Conservation (phyloP, 92 coral and sea anemone species). For the Porites rus region DNA sequence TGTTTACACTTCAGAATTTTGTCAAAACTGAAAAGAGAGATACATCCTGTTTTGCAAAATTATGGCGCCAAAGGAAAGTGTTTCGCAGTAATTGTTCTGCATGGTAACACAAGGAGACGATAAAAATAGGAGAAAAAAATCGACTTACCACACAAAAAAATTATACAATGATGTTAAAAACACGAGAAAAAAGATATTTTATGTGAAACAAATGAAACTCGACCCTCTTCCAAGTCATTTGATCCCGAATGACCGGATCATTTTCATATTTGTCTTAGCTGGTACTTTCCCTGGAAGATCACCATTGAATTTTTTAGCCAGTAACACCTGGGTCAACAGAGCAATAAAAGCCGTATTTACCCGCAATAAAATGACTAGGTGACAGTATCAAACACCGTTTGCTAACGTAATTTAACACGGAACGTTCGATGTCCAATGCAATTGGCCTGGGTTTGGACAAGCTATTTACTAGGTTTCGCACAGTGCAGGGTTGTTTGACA, state of each 20-base stretch:
- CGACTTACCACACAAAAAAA: not conserved
- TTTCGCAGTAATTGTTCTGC: not conserved
- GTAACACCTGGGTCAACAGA: conserved; percentile 44
- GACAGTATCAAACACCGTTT: conserved; percentile 23
- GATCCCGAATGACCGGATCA: conserved; percentile 20
- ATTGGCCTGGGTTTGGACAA: conserved; percentile 18
- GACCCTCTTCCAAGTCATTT: conserved; percentile 9
- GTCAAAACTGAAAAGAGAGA: not conserved
- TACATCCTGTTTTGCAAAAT: too few species aligned
- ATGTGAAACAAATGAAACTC: conserved; percentile 1
- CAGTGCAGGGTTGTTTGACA: conserved; percentile 22
- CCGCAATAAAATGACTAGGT: not conserved
- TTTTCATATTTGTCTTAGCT: conserved; percentile 37
- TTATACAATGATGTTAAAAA: not conserved
- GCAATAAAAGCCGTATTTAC: conserved; percentile 41
- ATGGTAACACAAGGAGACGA: not conserved
- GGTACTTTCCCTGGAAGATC: conserved; percentile 34
- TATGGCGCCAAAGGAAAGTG: not conserved
- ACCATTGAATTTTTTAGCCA: conserved; percentile 8
- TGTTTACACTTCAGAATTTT: too few species aligned
- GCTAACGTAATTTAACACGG: conserved; percentile 24
- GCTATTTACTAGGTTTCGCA: not conserved
- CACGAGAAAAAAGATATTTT: not conserved
- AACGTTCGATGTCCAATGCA: conserved; percentile 5
- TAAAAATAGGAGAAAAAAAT: not conserved